Percentiles rank a stretch among this genome's conserved stretches.
These are phyloP conservation scores for Ridgeia piscesae DNA, from an alignment of 1,140 invertebrate genomes.

Conservation along the genomic window DNA sequence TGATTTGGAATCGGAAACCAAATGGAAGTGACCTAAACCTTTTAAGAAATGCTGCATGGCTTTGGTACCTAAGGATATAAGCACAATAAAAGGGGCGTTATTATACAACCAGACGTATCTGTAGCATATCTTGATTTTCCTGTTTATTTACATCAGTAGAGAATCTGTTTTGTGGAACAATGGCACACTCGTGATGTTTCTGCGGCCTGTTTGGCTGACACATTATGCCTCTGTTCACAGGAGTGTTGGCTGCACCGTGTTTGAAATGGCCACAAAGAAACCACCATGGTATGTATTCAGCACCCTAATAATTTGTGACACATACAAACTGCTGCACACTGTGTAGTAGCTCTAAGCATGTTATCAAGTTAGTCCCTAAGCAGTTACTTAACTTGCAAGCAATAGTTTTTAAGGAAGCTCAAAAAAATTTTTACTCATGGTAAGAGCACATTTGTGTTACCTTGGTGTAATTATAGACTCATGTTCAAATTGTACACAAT, in stretches of 20 bases:
- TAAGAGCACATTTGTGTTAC: neutral
- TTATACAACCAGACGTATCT: too few relatives aligned
- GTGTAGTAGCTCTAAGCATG: neutral
- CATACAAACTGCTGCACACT: too few relatives aligned
- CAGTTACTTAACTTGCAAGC: conserved; percentile 3
- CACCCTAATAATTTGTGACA: too few relatives aligned
- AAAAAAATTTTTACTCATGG: too few relatives aligned
- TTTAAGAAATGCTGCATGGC: neutral
- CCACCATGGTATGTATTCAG: conserved; percentile 50
- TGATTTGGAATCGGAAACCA: neutral
- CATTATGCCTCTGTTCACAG: conserved; percentile 34
- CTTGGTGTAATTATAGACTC: neutral
- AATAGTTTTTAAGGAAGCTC: neutral
- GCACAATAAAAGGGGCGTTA: too few relatives aligned
- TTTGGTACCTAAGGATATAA: too few relatives aligned
- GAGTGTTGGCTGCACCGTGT: conserved; percentile 57
- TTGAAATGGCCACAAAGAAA: conserved; percentile 57
- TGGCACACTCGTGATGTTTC: neutral
- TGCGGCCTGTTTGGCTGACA: neutral
- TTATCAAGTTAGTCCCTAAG: neutral
- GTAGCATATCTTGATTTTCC: too few relatives aligned
- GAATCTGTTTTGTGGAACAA: too few relatives aligned
- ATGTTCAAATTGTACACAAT: too few relatives aligned
- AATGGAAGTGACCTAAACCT: neutral
- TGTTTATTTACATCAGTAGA: too few relatives aligned